Percentiles rank a stretch among this genome's conserved stretches.
Evolutionary conservation across 1,140 invertebrate genomes (phyloP).

Genomic region (Drosophila watanabei): DNA sequence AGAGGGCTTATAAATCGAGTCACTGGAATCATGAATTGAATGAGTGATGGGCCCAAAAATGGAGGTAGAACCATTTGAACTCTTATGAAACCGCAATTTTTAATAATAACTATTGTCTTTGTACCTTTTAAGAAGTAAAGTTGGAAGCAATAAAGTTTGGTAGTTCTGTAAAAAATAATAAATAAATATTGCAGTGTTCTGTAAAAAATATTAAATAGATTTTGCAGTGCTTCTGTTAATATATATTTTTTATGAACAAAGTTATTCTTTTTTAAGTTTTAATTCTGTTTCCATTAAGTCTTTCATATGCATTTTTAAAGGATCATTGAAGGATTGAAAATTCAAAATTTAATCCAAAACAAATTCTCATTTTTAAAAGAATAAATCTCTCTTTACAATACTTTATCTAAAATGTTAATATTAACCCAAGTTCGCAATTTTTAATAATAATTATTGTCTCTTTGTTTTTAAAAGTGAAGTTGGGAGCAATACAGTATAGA

Average conservation of each 20-base stretch:
- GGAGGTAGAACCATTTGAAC: background rate
- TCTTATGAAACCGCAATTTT: background rate
- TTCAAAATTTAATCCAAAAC: background rate
- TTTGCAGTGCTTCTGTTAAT: background rate
- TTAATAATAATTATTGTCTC: too few relatives aligned
- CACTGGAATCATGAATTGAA: constrained; percentile 19
- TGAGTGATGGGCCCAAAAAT: constrained; percentile 23
- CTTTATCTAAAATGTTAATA: background rate
- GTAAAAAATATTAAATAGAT: too few relatives aligned
- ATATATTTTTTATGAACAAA: background rate
- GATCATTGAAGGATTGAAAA: background rate
- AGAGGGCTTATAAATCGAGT: constrained; percentile 47
- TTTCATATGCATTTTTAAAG: background rate
- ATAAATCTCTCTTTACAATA: background rate
- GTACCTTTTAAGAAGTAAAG: background rate
- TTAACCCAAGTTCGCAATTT: background rate
- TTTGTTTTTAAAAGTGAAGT: too few relatives aligned
- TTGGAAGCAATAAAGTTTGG: background rate
- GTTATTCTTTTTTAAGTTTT: too few relatives aligned
- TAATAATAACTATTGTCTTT: background rate
- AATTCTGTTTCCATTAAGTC: background rate
- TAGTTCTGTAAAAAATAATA: background rate
- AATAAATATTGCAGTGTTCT: too few relatives aligned
- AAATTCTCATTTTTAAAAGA: too few relatives aligned
- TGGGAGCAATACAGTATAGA: too few relatives aligned